Base-by-base conservation (phyloP, 2,113 vertebrate genomes). In the Epinephelus lanceolatus region DNA sequence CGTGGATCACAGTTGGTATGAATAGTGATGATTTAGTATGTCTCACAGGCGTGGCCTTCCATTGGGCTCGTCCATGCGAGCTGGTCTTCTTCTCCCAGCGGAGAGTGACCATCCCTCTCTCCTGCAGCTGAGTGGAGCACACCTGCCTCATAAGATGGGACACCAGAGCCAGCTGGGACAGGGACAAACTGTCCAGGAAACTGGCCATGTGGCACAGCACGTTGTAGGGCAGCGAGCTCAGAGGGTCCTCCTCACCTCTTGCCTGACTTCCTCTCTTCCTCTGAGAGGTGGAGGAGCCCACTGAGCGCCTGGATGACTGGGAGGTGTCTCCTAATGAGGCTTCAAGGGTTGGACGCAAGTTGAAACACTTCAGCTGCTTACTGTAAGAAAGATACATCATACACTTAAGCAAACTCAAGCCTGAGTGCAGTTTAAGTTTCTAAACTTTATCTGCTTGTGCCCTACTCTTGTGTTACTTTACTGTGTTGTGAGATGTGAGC, bases 121-220 rank as follows among this genome's bases (percentile, higher is more conserved):
- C 97, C 85, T 97, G 96, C 87, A 99, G 95, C 85, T 96, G 94
- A 14, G 97, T 96, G 75, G 95, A 96, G 91, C 97, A 97, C 90
- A 99, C 95, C 60, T 97, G 96, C 85, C 97, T 97, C 96, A 98
- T 97, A 76, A 97, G 93, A 49, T 83, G 87, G 0, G 98, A 99
- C 63, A 97, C 98, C 94, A 98, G 95, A 0, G 98, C 97, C 37
- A 99, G 94, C 91, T 99, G 86, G 0, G 97, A 99, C 49, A 97
- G 96, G 72, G 97, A 98, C 88, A 98, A 93, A 77, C 97, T 97
- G 94, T 99, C 98, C 91, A 99, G 91, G 93, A 98, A 99, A 14
- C 94, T 93, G 1, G 98, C 97, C 56, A 99, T 94, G 88, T 98
- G 97, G 73, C 96, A 95, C 52, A 99, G 91, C 60, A 98, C 88